Evolutionary conservation across 2,797 vertebrate genomes (phyloP), one percentile per base, ranked within the genome.

Genomic region (Echeneis naucrates): DNA sequence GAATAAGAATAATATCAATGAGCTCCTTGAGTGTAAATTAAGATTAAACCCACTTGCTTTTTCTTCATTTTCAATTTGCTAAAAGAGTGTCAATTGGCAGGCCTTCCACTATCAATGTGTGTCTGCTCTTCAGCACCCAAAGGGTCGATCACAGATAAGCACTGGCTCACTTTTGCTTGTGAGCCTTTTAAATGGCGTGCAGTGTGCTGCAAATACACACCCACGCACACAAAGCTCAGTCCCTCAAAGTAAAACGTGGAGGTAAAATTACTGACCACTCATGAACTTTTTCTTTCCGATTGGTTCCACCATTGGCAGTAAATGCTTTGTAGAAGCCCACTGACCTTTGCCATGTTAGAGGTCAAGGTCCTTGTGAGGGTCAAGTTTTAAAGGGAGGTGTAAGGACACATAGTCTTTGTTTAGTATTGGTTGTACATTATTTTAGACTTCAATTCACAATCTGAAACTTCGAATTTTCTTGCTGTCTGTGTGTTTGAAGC

Each of bases 1-100:
- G 30, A 65, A 55, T 19, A n/a, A 42, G 54, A 30, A 44, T 73
- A 68, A 69, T 80, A 68, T 68, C 45, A 87, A 66, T 80, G 47
- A 72, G 65, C 37, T 68, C 7, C 58, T 14, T 24, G 6, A 65
- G 30, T 5, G 56, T 60, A 54, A 3, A 32, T 30, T 32, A 56
- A 56, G 52, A 61, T 58, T 11, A 24, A 2, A 38, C 16, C 32
- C 52, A 68, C 33, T 53, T 60, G 17, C 37, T 11, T 21, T 21
- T 24, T 9, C 58, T 35, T 32, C 7, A 23, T 68, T 66, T 51
- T 52, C 1, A 51, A 42, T 54, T 58, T 17, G 3, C 44, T 30
- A n/a, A 47, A 24, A 8, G 33, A 61, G 32, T 23, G 19, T 21
- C 33, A 53, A 40, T 48, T 10, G 0, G 0, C 21, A 58, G 38